Conservation (phyloP, 2,797 vertebrate species). For the Alcedo atthis region DNA sequence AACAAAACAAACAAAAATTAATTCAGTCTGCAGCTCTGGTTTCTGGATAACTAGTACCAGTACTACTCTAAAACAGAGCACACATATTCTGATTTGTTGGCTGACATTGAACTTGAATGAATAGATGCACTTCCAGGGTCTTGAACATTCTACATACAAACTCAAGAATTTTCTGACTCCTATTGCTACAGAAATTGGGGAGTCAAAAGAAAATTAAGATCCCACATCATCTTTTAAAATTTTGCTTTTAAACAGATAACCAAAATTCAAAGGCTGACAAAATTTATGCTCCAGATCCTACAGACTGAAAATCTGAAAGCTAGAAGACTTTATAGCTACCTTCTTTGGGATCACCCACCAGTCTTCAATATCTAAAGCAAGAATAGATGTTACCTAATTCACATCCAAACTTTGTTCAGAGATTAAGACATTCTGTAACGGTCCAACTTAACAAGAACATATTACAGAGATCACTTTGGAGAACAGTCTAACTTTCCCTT, state of each 20-base stretch:
- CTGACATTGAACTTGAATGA: neutral
- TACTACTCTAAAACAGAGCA: neutral
- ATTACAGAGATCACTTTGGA: neutral
- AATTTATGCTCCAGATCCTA: neutral
- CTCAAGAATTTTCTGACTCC: neutral
- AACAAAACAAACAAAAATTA: neutral
- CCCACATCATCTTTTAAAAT: neutral
- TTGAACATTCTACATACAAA: neutral
- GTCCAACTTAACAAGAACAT: neutral
- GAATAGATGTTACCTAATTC: neutral
- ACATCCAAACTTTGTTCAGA: neutral
- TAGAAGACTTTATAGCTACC: neutral
- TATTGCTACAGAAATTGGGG: neutral
- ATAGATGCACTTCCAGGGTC: neutral
- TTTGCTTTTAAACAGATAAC: neutral
- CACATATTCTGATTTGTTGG: fast-evolving
- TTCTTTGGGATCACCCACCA: neutral
- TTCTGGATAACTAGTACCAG: neutral
- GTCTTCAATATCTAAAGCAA: neutral
- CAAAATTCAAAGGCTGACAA: neutral
- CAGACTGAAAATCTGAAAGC: neutral
- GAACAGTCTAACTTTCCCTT: neutral
- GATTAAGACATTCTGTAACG: neutral
- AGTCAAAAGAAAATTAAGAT: neutral
- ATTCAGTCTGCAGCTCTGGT: neutral